Percentiles rank a stretch among this genome's conserved stretches.
phyloP scores from a whole-genome alignment of 2,113 vertebrate species.

The Dasyprocta punctata region DNA sequence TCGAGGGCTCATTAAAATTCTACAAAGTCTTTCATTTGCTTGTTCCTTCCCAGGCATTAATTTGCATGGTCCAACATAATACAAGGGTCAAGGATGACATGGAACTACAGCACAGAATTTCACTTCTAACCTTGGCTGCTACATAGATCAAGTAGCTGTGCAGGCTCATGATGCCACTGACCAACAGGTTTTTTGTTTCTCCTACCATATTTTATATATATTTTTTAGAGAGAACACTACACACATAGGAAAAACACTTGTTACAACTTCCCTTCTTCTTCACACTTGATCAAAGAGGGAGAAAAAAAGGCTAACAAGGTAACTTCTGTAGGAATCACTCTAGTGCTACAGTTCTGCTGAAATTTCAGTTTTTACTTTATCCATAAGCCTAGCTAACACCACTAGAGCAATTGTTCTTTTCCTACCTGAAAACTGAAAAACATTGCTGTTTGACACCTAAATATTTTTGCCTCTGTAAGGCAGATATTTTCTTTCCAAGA shows the following conservation, averaged over 20 bases:
- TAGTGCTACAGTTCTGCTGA: neutral
- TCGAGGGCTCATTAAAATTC: conserved; percentile 62
- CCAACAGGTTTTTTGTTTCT: neutral
- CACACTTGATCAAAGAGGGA: neutral
- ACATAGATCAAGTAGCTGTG: neutral
- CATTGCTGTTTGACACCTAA: neutral
- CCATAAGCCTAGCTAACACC: neutral
- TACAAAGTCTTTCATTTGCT: conserved; percentile 50
- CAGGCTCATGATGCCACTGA: neutral
- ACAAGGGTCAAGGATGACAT: conserved; percentile 8
- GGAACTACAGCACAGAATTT: neutral
- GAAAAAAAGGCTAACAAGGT: neutral
- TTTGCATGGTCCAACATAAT: conserved; percentile 29
- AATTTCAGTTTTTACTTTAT: neutral
- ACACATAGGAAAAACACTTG: neutral
- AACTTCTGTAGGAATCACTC: neutral
- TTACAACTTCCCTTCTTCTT: neutral
- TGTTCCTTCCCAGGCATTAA: conserved; percentile 23
- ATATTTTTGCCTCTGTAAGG: neutral
- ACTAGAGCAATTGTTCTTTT: neutral
- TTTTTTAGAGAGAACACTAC: neutral
- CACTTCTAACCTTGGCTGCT: neutral
- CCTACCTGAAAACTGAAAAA: neutral
- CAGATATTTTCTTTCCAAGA: neutral
- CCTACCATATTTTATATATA: neutral